Evolutionary conservation across 37 sponge, comb jelly and placozoan species (phyloP).

Genomic region (Bolinopsis microptera): DNA sequence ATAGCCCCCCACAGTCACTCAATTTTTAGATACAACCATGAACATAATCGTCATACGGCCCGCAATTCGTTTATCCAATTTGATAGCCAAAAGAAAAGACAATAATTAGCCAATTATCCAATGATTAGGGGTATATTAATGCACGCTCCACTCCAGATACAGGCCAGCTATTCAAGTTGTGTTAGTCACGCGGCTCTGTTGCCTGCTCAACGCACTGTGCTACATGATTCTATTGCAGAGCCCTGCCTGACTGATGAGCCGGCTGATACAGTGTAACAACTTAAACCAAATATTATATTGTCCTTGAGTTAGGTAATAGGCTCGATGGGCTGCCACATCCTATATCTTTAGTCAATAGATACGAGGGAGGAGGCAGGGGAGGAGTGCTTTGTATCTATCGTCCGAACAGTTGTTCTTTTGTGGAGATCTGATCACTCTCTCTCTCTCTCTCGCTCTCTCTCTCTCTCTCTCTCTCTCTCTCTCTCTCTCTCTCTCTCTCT

Average conservation of each 20-base stretch:
- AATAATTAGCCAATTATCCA: background rate
- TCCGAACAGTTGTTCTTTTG: background rate
- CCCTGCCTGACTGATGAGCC: background rate
- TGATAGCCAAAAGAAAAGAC: background rate
- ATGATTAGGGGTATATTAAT: background rate
- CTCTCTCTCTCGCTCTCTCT: background rate
- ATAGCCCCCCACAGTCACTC: background rate
- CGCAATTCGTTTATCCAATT: background rate
- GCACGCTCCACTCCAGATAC: background rate
- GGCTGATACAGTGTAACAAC: constrained; percentile 60
- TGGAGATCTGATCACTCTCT: background rate
- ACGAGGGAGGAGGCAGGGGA: background rate
- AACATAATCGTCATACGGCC: background rate
- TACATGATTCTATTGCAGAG: constrained; percentile 32
- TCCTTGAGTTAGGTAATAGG: constrained; percentile 57
- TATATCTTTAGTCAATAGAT: background rate
- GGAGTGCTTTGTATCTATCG: background rate
- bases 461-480: too few species aligned
- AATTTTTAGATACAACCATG: background rate
- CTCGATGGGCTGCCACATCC: background rate
- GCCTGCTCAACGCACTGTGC: constrained; percentile 19
- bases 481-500: too few species aligned
- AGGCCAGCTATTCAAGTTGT: background rate
- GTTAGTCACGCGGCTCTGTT: constrained; percentile 37
- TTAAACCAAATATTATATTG: constrained; percentile 63